phyloP scores from a whole-genome alignment of 2,797 vertebrate genomes.

The Dromococcyx pavoninus region DNA sequence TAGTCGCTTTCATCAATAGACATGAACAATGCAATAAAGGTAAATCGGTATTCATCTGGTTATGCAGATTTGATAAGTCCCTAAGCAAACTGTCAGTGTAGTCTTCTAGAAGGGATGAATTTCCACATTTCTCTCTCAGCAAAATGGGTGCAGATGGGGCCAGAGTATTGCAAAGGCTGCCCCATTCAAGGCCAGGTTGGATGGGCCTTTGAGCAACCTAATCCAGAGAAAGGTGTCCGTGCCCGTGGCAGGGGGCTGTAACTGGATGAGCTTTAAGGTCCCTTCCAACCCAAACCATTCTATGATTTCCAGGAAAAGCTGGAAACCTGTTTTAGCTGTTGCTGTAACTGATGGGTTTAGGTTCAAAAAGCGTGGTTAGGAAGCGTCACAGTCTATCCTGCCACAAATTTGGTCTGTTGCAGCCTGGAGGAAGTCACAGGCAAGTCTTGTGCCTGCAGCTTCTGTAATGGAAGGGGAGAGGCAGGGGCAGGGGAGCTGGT shows the following conservation, averaged over 20 bases:
- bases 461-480: not conserved
- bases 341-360: not conserved
- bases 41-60: not conserved
- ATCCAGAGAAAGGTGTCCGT: too few species aligned
- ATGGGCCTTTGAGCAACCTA: too few species aligned
- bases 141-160: not conserved
- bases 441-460: not conserved
- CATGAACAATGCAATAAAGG: not conserved
- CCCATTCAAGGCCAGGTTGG: not conserved
- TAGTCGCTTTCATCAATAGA: not conserved
- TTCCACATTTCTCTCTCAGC: not conserved
- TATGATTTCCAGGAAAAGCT: not conserved
- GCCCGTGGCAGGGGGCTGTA: too few species aligned
- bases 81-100: not conserved
- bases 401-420: not conserved
- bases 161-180: not conserved
- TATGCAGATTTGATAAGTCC: not conserved
- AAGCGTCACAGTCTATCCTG: not conserved
- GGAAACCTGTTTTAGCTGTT: not conserved
- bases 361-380: too few species aligned
- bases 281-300: too few species aligned
- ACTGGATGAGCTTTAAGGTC: too few species aligned
- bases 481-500: not conserved
- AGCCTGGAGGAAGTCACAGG: not conserved
- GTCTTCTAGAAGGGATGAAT: not conserved